Percentiles rank a stretch among this genome's conserved stretches.
phyloP scores from a whole-genome alignment of 2,797 vertebrate genomes.

The Sorex maritimensis region DNA sequence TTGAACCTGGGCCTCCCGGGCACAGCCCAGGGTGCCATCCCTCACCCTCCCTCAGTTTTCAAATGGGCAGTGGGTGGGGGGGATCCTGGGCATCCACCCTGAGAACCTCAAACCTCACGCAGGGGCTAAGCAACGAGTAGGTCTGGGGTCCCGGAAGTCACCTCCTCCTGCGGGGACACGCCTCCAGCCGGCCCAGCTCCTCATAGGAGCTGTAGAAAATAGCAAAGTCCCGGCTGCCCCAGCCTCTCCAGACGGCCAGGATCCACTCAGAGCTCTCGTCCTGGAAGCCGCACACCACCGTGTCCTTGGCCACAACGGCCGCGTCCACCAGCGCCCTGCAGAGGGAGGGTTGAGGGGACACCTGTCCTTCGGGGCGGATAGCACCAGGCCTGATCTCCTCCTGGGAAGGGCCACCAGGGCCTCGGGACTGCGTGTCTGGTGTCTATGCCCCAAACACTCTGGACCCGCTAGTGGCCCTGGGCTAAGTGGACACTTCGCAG shows the following conservation, averaged over 20 bases:
- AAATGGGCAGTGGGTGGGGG: slow-evolving; percentile 82
- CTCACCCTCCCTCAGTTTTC: slow-evolving; percentile 39
- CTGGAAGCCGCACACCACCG: slow-evolving; percentile 95
- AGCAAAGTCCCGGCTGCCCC: slow-evolving; percentile 95
- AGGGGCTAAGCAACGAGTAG: slow-evolving; percentile 63
- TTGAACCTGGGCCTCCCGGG: not conserved
- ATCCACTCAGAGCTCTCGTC: slow-evolving; percentile 93
- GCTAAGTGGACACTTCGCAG: too few species aligned
- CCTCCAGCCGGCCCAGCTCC: slow-evolving; percentile 95
- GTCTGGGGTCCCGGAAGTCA: slow-evolving; percentile 88
- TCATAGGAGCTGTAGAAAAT: slow-evolving; percentile 97
- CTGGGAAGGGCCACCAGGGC: too few species aligned
- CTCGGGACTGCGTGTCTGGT: too few species aligned
- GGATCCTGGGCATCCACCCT: not conserved
- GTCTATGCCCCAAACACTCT: too few species aligned
- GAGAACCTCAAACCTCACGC: not conserved
- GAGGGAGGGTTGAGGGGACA: not conserved
- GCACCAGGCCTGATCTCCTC: too few species aligned
- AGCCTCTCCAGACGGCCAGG: slow-evolving; percentile 97
- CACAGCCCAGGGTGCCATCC: not conserved
- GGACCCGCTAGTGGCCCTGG: too few species aligned
- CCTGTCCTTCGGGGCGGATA: too few species aligned
- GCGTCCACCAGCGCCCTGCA: slow-evolving; percentile 94
- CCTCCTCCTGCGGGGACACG: slow-evolving; percentile 94
- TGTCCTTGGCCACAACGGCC: slow-evolving; percentile 94